These are phyloP conservation scores for Lithodes maja DNA, from an alignment of 2,888 invertebrate species.

Conservation along the genomic window DNA sequence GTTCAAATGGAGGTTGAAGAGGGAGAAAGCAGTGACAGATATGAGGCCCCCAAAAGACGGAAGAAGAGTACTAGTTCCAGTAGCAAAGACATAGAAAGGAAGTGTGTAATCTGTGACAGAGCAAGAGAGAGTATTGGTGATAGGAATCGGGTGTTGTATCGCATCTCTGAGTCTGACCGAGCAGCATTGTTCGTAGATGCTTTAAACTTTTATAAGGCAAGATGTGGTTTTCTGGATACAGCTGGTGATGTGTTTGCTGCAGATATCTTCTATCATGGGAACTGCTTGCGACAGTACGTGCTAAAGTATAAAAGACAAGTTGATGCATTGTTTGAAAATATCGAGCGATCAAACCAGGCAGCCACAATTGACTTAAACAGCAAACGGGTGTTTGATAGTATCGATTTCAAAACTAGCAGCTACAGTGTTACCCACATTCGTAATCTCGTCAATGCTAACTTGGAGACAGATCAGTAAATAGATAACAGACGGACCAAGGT, in stretches of 20 bases:
- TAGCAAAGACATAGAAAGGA: too few species aligned
- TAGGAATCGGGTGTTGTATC: too few species aligned
- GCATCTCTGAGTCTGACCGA: too few species aligned
- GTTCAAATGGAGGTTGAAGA: too few species aligned
- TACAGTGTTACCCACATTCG: not conserved
- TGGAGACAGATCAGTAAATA: not conserved
- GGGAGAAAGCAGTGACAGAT: too few species aligned
- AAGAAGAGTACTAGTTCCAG: too few species aligned
- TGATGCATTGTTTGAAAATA: slow-evolving; percentile 16
- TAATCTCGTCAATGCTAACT: not conserved
- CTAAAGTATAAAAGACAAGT: slow-evolving; percentile 22
- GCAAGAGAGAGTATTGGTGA: too few species aligned
- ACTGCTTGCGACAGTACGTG: slow-evolving; percentile 13
- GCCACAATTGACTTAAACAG: not conserved
- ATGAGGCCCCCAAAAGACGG: too few species aligned
- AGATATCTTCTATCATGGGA: slow-evolving; percentile 19
- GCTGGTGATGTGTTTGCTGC: slow-evolving; percentile 25
- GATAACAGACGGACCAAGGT: not conserved
- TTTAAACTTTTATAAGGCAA: too few species aligned
- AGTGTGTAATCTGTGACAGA: too few species aligned
- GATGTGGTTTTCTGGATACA: not conserved
- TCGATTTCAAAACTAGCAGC: not conserved
- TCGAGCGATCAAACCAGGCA: not conserved
- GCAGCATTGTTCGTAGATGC: too few species aligned
- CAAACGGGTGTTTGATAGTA: not conserved